A percentile compares a stretch with the other conserved stretches of the same genome.
phyloP scores from a whole-genome alignment of 2,113 vertebrate species.

The Nettapus auritus region DNA sequence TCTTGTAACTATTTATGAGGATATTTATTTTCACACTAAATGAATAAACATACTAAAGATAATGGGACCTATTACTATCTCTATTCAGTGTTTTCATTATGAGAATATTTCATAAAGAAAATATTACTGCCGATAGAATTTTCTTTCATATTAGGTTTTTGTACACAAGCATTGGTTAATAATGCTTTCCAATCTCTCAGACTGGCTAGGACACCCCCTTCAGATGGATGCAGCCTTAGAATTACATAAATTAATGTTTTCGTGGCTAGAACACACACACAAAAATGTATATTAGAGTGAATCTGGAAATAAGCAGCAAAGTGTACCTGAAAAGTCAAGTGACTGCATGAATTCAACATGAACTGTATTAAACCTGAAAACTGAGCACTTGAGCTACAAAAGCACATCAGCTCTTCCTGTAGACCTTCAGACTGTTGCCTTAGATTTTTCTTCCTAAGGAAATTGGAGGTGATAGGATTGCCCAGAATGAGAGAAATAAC shows the following conservation, averaged over 20 bases:
- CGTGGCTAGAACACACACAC: not conserved
- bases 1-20: not conserved
- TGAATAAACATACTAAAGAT: not conserved
- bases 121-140: not conserved
- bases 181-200: not conserved
- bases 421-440: not conserved
- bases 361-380: not conserved
- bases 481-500: not conserved
- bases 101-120: not conserved
- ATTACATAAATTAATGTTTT: not conserved
- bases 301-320: not conserved
- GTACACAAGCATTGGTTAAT: not conserved
- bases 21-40: not conserved
- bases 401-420: not conserved
- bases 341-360: not conserved
- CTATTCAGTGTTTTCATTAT: not conserved
- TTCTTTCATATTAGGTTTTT: not conserved
- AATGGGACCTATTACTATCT: not conserved
- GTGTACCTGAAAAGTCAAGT: not conserved
- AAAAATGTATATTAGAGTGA: accelerated
- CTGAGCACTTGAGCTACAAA: not conserved
- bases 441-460: not conserved
- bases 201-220: not conserved
- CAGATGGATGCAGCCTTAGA: not conserved
- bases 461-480: not conserved